A percentile compares a stretch with the other conserved stretches of the same genome.
Evolutionary conservation across 1,140 invertebrate genomes (phyloP).

Genomic region (Nebria ingens): DNA sequence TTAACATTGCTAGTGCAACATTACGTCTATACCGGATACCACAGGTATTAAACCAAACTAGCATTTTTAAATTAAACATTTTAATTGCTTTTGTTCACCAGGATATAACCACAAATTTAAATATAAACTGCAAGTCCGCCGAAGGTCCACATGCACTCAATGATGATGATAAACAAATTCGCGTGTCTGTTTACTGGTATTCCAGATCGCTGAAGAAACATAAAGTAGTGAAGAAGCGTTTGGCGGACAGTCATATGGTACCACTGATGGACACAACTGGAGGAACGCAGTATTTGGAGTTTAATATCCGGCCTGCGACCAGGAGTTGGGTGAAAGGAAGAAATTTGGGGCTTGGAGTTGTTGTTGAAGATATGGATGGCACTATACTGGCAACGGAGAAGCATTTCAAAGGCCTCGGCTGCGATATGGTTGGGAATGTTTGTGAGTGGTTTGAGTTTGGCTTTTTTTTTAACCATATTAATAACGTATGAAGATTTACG

Average conservation of each 20-base stretch:
- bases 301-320: constrained; percentile 25
- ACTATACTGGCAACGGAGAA: constrained; percentile 38
- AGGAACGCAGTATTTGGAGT: constrained; percentile 26
- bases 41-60: constrained; percentile 17
- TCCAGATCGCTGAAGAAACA: constrained; percentile 45
- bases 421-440: constrained; percentile 29
- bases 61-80: not conserved
- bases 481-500: not conserved
- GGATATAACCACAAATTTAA: constrained; percentile 26
- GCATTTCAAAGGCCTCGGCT: constrained; percentile 42
- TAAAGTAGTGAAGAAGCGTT: constrained; percentile 29
- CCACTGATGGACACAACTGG: constrained; percentile 18
- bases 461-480: not conserved
- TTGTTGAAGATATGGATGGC: constrained; percentile 52
- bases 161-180: constrained; percentile 44
- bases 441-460: constrained; percentile 24
- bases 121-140: constrained; percentile 14
- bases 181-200: constrained; percentile 51
- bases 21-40: constrained; percentile 43
- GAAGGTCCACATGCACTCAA: constrained; percentile 25
- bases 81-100: not conserved
- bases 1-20: constrained; percentile 40
- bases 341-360: constrained; percentile 47
- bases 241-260: constrained; percentile 23
- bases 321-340: constrained; percentile 31